Evolutionary conservation across 2,888 invertebrate genomes (phyloP).

Genomic region (Chrysomela aeneicollis): DNA sequence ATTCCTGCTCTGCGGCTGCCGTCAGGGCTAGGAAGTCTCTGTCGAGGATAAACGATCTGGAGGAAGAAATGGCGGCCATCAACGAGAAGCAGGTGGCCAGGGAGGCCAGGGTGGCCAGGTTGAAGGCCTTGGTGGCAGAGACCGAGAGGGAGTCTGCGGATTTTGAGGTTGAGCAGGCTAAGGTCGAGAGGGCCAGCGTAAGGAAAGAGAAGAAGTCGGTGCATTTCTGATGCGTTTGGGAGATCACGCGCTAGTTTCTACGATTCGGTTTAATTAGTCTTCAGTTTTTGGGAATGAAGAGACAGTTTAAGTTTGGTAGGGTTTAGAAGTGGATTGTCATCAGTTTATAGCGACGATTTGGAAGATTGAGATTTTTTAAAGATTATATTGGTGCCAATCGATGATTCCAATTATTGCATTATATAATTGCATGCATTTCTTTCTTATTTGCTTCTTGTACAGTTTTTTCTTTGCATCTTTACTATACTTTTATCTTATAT

Average conservation of each 20-base stretch:
- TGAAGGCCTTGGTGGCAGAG: constrained; percentile 74
- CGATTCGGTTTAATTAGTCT: not conserved
- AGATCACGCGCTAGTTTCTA: not conserved
- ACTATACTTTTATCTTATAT: not conserved
- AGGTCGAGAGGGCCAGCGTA: constrained; percentile 42
- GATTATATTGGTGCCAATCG: not conserved
- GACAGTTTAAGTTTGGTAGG: not conserved
- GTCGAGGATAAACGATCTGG: constrained; percentile 75
- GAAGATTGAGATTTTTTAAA: not conserved
- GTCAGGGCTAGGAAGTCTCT: constrained; percentile 70
- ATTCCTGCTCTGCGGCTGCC: constrained; percentile 63
- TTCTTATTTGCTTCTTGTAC: not conserved
- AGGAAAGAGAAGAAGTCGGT: constrained; percentile 47
- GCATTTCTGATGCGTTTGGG: constrained; percentile 8
- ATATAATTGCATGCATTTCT: not conserved
- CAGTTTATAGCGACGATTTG: too few species aligned
- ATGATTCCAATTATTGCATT: not conserved
- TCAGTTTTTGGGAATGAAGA: not conserved
- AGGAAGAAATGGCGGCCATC: constrained; percentile 78
- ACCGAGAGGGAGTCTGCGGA: constrained; percentile 60
- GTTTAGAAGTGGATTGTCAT: not conserved
- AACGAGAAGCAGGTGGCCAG: constrained; percentile 73
- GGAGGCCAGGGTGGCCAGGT: constrained; percentile 75
- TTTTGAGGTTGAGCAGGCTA: constrained; percentile 51
- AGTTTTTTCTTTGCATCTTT: not conserved